Evolutionary conservation across 2,888 invertebrate genomes (phyloP), one percentile per base, ranked within the genome.

Genomic region (Epistrophella euchroma): DNA sequence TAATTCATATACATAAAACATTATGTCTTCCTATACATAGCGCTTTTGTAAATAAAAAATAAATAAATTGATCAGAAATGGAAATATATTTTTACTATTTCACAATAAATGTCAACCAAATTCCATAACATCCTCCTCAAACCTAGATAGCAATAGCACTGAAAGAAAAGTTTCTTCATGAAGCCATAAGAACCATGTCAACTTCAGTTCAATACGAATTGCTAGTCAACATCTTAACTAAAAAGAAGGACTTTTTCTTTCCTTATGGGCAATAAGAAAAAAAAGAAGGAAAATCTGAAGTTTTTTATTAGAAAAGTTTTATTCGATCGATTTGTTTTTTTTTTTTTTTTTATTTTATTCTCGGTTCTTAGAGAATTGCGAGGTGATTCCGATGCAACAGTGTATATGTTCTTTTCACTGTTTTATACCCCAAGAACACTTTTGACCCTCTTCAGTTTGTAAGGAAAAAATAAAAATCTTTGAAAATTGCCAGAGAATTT

Each of bases 291-390:
- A 37, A 37, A 0, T 17, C 15, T 19, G 13, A 58, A 58, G 37
- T 66, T 66, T 82, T 82, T 82, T 45, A 82, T 82, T 77, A 72
- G 72, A 77, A 82, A 82, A 82, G 72, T 82, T 82, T 66, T 62
- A 71, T 66, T 52, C 82, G 50, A 82, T 77, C 43, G 77, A 19
- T 55, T 71, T 56, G 43, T 68, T 81, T 22, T 37, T 55, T 17
- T 15, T 25, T 25, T 15, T n/a, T 28, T 11, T 64, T 28, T 72
- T 47, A 15, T 52, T 52, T 11, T 47, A 35, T 78, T 32, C 28
- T 40, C 15, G 15, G 15, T 62, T 68, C 40, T 60, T 70, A 32
- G 11, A 25, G 47, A 64, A 55, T n/a, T 45, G 55, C 70, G 47
- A 71, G 56, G 70, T 17, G 56, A 76, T 64, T 71, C 9, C 47